Base-by-base conservation (phyloP, 2,888 invertebrate species). In the Dorcus hopei region DNA sequence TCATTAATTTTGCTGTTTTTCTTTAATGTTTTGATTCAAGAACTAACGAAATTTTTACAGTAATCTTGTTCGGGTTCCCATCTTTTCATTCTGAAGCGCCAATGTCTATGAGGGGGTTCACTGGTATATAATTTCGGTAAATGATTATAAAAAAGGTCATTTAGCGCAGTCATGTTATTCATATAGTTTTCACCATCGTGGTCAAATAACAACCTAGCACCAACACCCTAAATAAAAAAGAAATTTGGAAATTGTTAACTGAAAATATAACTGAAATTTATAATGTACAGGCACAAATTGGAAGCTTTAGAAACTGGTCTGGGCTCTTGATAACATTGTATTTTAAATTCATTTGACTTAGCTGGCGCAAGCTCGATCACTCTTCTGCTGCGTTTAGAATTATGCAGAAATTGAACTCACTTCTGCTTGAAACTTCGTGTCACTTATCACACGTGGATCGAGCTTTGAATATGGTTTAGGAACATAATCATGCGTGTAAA, bases 121-220 rank as follows among this genome's bases (percentile, higher is more conserved):
- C 42, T 47, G 11, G 16, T 9, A 23, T 80, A 72, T 3, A 80
- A 80, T 63, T 79, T 81, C 0, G 84, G 83, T 47, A 83, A 74
- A 64, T 84, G 82, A 66, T 81, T 79, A 71, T 82, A 85, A 4
- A 80, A 81, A 8, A 85, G 70, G 68, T 85, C 84, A 61, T 80
- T 81, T 0, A 77, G 79, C 1, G 83, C 80, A 8, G 80, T 77
- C 70, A 77, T 83, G 71, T 85, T 78, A 38, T 73, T 81, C 3
- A 74, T 76, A 68, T 82, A 83, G 4, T 66, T 54, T 4, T 78
- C 78, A 65, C 79, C 80, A 61, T 81, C 80, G 65, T 80, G 80
- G 50, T 80, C 79, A 0, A 75, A 74, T 51, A 79, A 75, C 58
- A 81, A 69, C 38, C 76, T 65, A n/a, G 70, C 64, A 4, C 81